A percentile compares a stretch with the other conserved stretches of the same genome.
phyloP scores from a whole-genome alignment of 2,113 vertebrate genomes.

The Actenoides lindsayi region DNA sequence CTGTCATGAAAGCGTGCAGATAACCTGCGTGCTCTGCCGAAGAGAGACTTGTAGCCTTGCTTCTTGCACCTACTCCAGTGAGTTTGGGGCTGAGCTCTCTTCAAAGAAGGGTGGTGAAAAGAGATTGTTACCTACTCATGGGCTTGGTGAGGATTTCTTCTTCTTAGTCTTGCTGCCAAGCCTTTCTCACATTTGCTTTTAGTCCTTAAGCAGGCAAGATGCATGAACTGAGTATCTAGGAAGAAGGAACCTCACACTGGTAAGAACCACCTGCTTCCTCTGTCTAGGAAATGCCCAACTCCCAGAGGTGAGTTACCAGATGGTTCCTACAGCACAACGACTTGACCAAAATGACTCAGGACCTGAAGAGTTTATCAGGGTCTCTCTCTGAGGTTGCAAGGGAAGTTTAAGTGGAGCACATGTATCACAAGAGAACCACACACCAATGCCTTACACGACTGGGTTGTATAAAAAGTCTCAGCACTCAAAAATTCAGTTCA shows the following conservation, averaged over 20 bases:
- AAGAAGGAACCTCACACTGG: neutral
- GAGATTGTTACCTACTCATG: neutral
- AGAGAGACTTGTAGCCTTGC: neutral
- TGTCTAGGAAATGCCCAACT: neutral
- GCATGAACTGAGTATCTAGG: neutral
- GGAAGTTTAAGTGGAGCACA: neutral
- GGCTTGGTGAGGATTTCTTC: slow-evolving; percentile 1
- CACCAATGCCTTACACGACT: neutral
- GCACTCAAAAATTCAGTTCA: neutral
- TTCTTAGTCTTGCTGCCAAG: neutral
- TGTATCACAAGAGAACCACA: neutral
- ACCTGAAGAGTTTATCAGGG: neutral
- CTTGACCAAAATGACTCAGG: neutral
- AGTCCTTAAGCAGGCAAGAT: neutral
- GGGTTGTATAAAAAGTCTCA: neutral
- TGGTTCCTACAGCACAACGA: neutral
- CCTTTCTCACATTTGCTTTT: slow-evolving; percentile 5
- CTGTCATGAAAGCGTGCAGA: slow-evolving; percentile 1
- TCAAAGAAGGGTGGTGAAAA: neutral
- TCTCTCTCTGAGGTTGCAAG: neutral
- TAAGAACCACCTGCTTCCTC: neutral
- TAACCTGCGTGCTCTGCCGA: neutral
- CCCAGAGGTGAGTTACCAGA: neutral
- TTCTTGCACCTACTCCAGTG: neutral
- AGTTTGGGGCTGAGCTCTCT: neutral